Base-by-base conservation (phyloP, 1,140 invertebrate species). In the Leptopilina boulardi region DNA sequence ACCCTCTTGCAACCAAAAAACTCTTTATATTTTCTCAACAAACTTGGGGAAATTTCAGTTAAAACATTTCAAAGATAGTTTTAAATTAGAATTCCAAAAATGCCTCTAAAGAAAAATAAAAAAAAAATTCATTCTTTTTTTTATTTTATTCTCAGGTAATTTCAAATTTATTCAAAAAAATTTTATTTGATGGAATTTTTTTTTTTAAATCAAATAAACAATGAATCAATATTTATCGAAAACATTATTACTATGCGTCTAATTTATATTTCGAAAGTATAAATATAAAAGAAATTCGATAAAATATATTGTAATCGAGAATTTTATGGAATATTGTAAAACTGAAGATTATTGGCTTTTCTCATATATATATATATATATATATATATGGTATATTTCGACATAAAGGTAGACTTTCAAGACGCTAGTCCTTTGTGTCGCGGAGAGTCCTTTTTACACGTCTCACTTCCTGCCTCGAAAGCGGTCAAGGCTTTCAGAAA, bases 401-500 rank as follows among this genome's bases (percentile, higher is more conserved):
- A 51, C 18, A 51, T 51, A 51, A 51, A 51, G 47, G 15, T 18
- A 8, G 47, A 51, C 13, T 51, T 51, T 51, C 18, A 51, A 51
- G 47, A 51, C n/a, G 47, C 1, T n/a, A 51, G 15, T n/a, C n/a
- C 47, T 18, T 51, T 51, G 47, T 47, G 42, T 47, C 42, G 10
- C 42, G n/a, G 42, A 15, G n/a, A n/a, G 42, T 51, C 47, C 47
- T 51, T 51, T n/a, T 51, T 51, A 6, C 47, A 51, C 47, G 47
- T 18, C 47, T 51, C n/a, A 51, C 47, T 51, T 51, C 47, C n/a
- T n/a, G 47, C 6, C 47, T 51, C 47, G 47, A 51, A 51, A 18
- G 47, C 47, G 47, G 47, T 51, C 47, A 51, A 51, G 47, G 47
- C 47, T 51, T 51, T 51, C 47, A 51, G 47, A 51, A 51, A 51